These are phyloP conservation scores for Helarctos malayanus DNA, from an alignment of 2,797 vertebrate genomes.

Conservation along the genomic window DNA sequence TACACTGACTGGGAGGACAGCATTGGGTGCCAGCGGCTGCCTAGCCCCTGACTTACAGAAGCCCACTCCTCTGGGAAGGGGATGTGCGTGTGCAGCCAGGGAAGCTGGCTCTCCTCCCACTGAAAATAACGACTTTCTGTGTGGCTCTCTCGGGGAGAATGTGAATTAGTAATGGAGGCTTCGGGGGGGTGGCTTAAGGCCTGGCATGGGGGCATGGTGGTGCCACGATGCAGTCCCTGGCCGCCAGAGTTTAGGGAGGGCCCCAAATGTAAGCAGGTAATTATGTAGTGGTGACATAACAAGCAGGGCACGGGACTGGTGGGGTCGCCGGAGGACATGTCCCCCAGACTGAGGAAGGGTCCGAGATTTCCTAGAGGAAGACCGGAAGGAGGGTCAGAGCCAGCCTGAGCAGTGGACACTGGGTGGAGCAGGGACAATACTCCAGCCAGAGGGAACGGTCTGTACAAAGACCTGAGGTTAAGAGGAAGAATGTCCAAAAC, in stretches of 20 bases:
- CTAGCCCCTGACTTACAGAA: too few relatives aligned
- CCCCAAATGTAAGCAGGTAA: not conserved
- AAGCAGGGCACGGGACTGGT: too few relatives aligned
- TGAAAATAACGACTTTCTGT: not conserved
- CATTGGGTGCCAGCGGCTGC: not conserved
- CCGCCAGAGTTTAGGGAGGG: not conserved
- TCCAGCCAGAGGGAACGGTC: not conserved
- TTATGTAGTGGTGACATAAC: not conserved
- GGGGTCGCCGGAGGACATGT: fast-evolving
- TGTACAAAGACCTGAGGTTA: not conserved
- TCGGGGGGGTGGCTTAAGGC: not conserved
- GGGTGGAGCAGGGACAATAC: not conserved
- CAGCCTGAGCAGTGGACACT: not conserved
- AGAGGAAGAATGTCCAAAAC: not conserved
- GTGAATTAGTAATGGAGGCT: not conserved
- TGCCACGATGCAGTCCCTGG: not conserved
- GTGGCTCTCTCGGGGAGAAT: not conserved
- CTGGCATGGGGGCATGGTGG: not conserved
- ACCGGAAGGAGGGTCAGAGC: not conserved
- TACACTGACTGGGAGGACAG: not conserved
- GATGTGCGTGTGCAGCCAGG: fast-evolving
- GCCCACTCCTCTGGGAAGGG: not conserved
- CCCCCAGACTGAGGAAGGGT: not conserved
- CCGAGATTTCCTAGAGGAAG: not conserved
- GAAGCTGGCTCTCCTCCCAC: not conserved